Conservation (phyloP, 2,113 vertebrate species). For the Tiliqua scincoides region DNA sequence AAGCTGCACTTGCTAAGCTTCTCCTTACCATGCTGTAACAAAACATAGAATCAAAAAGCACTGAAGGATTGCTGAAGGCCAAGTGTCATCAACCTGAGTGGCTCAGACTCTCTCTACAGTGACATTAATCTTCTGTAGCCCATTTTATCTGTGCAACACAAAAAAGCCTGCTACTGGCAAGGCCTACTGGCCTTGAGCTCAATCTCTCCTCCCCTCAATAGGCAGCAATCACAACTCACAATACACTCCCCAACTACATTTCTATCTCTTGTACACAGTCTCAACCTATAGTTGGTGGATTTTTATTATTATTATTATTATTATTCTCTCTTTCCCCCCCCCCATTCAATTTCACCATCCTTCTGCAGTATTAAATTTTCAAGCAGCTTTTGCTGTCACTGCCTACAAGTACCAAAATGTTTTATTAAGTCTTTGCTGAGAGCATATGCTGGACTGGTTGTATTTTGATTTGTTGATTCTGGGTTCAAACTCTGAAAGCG, state of each 20-base stretch:
- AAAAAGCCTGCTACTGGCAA: not conserved
- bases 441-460: not conserved
- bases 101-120: constrained; percentile 1
- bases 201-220: constrained; percentile 20
- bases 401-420: constrained; percentile 7
- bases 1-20: not conserved
- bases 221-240: not conserved
- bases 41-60: not conserved
- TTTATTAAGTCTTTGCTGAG: constrained; percentile 48
- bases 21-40: not conserved
- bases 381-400: constrained; percentile 16
- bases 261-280: not conserved
- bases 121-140: not conserved
- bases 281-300: not conserved
- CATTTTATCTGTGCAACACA: not conserved
- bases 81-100: constrained; percentile 3
- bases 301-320: not conserved
- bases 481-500: constrained; percentile 19
- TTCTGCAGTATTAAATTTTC: constrained; percentile 24
- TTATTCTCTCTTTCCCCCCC: not conserved
- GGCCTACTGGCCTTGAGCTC: not conserved
- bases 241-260: not conserved
- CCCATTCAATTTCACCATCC: constrained; percentile 15
- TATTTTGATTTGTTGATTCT: constrained; percentile 41
- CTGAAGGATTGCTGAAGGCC: not conserved